A percentile compares a stretch with the other conserved stretches of the same genome.
Evolutionary conservation across 2,888 invertebrate species (phyloP).

Genomic region (Eristalinus aeneus): DNA sequence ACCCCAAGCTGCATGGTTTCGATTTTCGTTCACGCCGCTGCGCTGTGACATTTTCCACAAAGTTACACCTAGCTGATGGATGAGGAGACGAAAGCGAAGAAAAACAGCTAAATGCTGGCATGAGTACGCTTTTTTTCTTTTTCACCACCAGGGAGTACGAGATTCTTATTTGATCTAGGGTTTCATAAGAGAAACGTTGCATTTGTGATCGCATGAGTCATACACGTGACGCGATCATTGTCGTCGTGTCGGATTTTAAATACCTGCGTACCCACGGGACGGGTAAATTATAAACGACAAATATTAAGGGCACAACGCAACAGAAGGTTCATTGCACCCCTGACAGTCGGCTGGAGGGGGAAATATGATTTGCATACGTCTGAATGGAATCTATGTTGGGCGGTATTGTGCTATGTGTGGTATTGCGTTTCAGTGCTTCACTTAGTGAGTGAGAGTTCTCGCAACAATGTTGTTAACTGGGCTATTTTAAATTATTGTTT

Average conservation of each 20-base stretch:
- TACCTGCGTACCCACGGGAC: not conserved
- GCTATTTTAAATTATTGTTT: not conserved
- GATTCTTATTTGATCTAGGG: constrained; percentile 37
- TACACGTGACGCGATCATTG: constrained; percentile 39
- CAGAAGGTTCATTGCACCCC: constrained; percentile 43
- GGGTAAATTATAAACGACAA: not conserved
- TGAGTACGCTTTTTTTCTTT: not conserved
- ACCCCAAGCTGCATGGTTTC: constrained; percentile 1
- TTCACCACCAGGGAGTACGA: not conserved
- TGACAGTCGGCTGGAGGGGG: not conserved
- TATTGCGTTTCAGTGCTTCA: not conserved
- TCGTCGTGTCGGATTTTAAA: constrained; percentile 30
- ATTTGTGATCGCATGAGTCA: constrained; percentile 53
- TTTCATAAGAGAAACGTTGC: constrained; percentile 46
- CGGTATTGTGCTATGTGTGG: not conserved
- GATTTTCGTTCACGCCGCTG: not conserved
- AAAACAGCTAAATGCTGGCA: constrained; percentile 44
- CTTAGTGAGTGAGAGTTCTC: not conserved
- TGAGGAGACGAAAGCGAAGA: not conserved
- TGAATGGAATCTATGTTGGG: not conserved
- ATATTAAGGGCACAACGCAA: constrained; percentile 9
- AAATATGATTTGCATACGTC: not conserved
- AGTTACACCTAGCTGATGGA: constrained; percentile 22
- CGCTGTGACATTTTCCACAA: constrained; percentile 63
- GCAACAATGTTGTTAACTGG: not conserved